Conservation (phyloP, 1,140 invertebrate genomes). For the Amyelois transitella region DNA sequence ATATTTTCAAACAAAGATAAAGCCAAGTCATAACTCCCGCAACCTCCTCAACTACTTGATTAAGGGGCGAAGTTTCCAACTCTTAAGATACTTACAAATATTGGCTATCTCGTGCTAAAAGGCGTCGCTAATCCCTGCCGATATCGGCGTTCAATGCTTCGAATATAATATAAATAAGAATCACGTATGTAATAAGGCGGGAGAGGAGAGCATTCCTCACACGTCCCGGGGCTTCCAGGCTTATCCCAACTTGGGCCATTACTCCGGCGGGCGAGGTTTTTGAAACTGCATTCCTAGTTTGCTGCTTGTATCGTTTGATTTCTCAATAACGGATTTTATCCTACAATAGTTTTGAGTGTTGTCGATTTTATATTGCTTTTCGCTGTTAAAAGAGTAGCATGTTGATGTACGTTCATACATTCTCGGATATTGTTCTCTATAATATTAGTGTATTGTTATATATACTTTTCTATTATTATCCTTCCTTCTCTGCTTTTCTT, state of each 20-base stretch:
- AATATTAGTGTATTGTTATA: no score
- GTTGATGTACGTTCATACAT: no score
- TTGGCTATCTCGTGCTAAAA: slow-evolving; percentile 20
- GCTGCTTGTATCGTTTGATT: background rate
- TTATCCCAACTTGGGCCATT: slow-evolving; percentile 61
- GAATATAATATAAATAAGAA: slow-evolving; percentile 71
- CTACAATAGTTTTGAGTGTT: no score
- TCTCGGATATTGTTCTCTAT: no score
- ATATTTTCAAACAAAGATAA: no score
- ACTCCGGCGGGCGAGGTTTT: slow-evolving; percentile 27
- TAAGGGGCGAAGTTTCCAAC: slow-evolving; percentile 6
- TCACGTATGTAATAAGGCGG: slow-evolving; percentile 70
- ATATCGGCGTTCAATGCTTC: slow-evolving; percentile 30
- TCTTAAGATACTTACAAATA: slow-evolving; percentile 10
- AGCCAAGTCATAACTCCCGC: background rate
- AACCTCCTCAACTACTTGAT: slow-evolving; percentile 8
- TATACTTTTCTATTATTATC: no score
- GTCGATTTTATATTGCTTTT: no score
- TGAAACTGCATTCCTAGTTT: slow-evolving; percentile 2
- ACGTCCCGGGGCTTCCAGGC: slow-evolving; percentile 56
- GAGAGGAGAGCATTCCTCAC: slow-evolving; percentile 51
- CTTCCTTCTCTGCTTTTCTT: no score
- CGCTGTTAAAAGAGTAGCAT: no score
- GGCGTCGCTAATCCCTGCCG: slow-evolving; percentile 54
- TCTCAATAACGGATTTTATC: background rate